phyloP scores from a whole-genome alignment of 2,797 vertebrate genomes.

The Podarcis siculus region DNA sequence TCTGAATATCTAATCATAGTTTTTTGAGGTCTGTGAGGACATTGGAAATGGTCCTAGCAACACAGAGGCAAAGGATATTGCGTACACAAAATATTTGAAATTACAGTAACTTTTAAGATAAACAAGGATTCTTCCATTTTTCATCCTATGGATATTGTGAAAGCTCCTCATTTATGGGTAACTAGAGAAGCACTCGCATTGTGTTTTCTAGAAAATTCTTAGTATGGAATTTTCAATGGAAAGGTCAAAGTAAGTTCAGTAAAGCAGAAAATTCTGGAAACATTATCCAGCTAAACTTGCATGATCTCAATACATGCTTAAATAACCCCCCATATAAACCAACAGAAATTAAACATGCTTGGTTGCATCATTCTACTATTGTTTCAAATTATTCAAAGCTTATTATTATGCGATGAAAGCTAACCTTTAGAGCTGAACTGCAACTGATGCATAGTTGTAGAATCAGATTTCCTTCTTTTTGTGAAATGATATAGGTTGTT shows the following conservation, averaged over 20 bases:
- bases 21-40: neutral
- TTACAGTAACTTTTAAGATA: neutral
- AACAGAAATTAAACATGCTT: neutral
- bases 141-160: neutral
- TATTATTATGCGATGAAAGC: slow-evolving; percentile 25
- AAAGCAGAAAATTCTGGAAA: neutral
- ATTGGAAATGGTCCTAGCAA: neutral
- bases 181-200: neutral
- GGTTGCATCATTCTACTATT: neutral
- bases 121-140: neutral
- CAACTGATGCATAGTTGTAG: slow-evolving; percentile 2
- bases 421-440: slow-evolving; percentile 44
- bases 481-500: neutral
- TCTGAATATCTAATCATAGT: neutral
- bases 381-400: slow-evolving; percentile 18
- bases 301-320: neutral
- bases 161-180: neutral
- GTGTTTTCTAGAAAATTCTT: slow-evolving; percentile 1
- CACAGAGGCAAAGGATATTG: too few species aligned
- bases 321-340: neutral
- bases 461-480: slow-evolving; percentile 30
- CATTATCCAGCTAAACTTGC: neutral
- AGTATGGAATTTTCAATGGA: neutral
- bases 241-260: slow-evolving; percentile 7
- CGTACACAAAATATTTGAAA: too few species aligned